Percentiles rank a stretch among this genome's conserved stretches.
These are phyloP conservation scores for Melanotaenia parkinsoni DNA, from an alignment of 2,797 vertebrate genomes.

Conservation along the genomic window DNA sequence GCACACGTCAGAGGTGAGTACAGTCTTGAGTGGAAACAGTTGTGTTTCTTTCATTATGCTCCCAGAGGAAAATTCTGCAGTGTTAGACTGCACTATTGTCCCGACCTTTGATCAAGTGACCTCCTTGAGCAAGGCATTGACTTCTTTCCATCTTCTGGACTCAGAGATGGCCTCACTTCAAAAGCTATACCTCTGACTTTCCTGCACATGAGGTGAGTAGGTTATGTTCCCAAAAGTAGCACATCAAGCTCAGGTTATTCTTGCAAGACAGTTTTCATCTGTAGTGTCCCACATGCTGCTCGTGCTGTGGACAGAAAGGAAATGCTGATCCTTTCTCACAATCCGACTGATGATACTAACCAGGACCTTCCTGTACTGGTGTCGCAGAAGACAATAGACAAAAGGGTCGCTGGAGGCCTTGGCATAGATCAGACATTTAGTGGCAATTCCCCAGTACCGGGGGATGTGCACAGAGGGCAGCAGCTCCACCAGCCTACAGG, in stretches of 20 bases:
- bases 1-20: constrained; percentile 13
- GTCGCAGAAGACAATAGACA: constrained; percentile 85
- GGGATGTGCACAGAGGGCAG: constrained; percentile 82
- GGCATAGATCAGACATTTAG: constrained; percentile 86
- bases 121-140: constrained; percentile 32
- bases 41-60: constrained; percentile 23
- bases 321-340: constrained; percentile 78
- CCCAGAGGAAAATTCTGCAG: constrained; percentile 1
- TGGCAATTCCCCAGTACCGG: constrained; percentile 83
- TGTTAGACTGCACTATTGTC: constrained; percentile 4
- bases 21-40: constrained; percentile 6
- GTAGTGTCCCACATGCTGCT: constrained; percentile 82
- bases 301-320: constrained; percentile 77
- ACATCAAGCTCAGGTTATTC: constrained; percentile 53
- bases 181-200: constrained; percentile 26
- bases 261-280: constrained; percentile 74
- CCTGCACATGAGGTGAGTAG: constrained; percentile 2
- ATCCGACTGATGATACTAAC: constrained; percentile 77
- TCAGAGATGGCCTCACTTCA: neutral
- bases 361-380: constrained; percentile 85
- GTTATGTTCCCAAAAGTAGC: neutral
- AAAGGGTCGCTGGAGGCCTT: constrained; percentile 86
- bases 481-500: constrained; percentile 83
- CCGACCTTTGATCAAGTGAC: constrained; percentile 14
- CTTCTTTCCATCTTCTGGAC: constrained; percentile 12